Conservation (phyloP, 2,113 vertebrate species). For the Trichomycterus rosablanca region DNA sequence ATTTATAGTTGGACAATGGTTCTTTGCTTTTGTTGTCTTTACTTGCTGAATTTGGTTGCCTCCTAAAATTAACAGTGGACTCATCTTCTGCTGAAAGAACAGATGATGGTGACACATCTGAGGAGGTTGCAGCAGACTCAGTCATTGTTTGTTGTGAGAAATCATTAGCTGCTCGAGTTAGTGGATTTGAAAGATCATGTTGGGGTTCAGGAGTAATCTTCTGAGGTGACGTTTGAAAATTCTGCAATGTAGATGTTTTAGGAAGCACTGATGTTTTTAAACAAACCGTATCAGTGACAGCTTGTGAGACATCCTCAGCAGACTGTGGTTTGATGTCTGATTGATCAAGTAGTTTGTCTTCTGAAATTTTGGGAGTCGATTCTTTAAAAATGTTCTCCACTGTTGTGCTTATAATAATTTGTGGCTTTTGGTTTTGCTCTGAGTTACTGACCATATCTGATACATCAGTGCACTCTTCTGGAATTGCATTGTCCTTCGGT, state of each 20-base stretch:
- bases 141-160: slow-evolving; percentile 13
- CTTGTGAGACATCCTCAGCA: slow-evolving; percentile 1
- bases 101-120: slow-evolving; percentile 25
- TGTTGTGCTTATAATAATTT: slow-evolving; percentile 13
- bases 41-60: slow-evolving; percentile 51
- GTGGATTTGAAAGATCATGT: slow-evolving; percentile 18
- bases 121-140: not conserved
- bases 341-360: slow-evolving; percentile 3
- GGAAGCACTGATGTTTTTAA: not conserved
- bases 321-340: not conserved
- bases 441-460: not conserved
- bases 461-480: not conserved
- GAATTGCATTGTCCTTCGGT: not conserved
- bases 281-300: slow-evolving; percentile 1
- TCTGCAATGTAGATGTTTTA: slow-evolving; percentile 7
- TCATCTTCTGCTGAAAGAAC: slow-evolving; percentile 49
- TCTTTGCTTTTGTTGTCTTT: slow-evolving; percentile 69
- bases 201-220: slow-evolving; percentile 13
- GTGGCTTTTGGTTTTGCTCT: slow-evolving; percentile 31
- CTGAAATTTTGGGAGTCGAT: not conserved
- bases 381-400: slow-evolving; percentile 11
- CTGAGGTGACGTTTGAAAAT: slow-evolving; percentile 25
- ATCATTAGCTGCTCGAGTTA: too few species aligned
- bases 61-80: slow-evolving; percentile 57
- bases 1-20: slow-evolving; percentile 62